Evolutionary conservation across 2,797 vertebrate genomes (phyloP).

Genomic region (Aldrovandia affinis): DNA sequence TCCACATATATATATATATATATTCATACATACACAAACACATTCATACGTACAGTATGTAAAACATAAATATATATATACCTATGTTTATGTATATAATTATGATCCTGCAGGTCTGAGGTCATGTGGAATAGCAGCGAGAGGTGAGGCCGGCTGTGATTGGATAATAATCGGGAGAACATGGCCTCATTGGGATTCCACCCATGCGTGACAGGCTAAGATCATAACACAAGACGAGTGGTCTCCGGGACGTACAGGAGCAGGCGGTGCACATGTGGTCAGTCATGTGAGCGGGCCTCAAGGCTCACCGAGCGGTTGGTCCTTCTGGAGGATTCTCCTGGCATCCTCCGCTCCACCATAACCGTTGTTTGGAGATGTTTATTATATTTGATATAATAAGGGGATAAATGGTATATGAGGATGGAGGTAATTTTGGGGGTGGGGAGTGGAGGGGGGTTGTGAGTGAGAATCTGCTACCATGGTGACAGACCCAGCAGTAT

Average conservation of each 20-base stretch:
- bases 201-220: too few relatives aligned
- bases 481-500: slow-evolving; percentile 22
- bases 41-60: too few relatives aligned
- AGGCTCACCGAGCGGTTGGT: not conserved
- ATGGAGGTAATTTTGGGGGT: not conserved
- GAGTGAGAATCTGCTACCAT: slow-evolving; percentile 25
- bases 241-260: not conserved
- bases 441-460: not conserved
- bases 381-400: not conserved
- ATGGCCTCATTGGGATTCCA: too few relatives aligned
- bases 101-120: not conserved
- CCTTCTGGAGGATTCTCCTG: not conserved
- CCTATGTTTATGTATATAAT: not conserved
- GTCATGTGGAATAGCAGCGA: too few relatives aligned
- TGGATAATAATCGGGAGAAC: too few relatives aligned
- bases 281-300: not conserved
- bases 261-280: not conserved
- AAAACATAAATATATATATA: not conserved
- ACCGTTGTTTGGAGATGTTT: not conserved
- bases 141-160: too few relatives aligned
- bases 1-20: too few relatives aligned
- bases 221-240: too few relatives aligned
- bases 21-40: too few relatives aligned
- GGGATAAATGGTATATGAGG: not conserved
- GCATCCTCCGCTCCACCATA: not conserved